Conservation (phyloP, 1,140 invertebrate genomes). For the Cataglyphis hispanica region DNA sequence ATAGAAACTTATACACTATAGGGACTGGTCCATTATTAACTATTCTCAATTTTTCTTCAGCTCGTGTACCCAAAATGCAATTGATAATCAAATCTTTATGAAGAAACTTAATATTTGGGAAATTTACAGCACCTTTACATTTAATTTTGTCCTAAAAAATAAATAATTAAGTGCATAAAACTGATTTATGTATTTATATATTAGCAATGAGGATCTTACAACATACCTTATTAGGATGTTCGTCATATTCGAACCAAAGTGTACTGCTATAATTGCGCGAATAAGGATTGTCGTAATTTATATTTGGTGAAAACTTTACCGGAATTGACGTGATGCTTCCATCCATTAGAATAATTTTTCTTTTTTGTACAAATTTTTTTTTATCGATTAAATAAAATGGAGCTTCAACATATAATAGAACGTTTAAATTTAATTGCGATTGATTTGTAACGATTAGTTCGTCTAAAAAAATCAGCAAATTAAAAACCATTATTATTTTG, state of each 20-base stretch:
- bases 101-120: conserved; percentile 82
- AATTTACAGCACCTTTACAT: conserved; percentile 84
- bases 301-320: conserved; percentile 70
- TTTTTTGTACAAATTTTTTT: conserved; percentile 46
- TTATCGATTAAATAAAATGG: conserved; percentile 74
- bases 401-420: conserved; percentile 60
- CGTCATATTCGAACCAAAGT: conserved; percentile 75
- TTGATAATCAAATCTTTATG: conserved; percentile 81
- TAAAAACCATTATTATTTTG: background rate
- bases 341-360: conserved; percentile 66
- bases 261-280: conserved; percentile 63
- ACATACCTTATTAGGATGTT: conserved; percentile 74
- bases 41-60: conserved; percentile 79
- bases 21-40: conserved; percentile 85
- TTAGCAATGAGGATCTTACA: background rate
- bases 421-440: conserved; percentile 71
- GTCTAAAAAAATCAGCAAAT: conserved; percentile 63
- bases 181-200: background rate
- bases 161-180: background rate
- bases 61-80: conserved; percentile 78
- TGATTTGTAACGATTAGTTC: conserved; percentile 76
- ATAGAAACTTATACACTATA: conserved; percentile 82
- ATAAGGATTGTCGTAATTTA: conserved; percentile 35
- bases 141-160: conserved; percentile 83
- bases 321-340: conserved; percentile 44